Percentiles rank a stretch among this genome's conserved stretches.
Conservation (phyloP, 2,113 vertebrate genomes). For the Sakesphorus luctuosus region DNA sequence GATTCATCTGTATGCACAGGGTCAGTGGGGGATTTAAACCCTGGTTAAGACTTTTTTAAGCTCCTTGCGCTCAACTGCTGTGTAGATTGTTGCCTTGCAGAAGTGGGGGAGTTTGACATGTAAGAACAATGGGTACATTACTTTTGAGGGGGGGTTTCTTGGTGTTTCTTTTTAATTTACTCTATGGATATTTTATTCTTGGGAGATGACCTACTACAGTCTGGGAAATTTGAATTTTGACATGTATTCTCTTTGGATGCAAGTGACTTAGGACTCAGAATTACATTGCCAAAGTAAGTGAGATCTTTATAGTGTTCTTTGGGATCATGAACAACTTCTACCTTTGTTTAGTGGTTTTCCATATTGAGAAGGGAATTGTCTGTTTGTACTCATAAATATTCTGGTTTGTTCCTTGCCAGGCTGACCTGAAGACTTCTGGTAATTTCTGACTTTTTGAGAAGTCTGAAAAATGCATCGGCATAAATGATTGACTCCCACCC, state of each 20-base stretch:
- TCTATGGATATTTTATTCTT: neutral
- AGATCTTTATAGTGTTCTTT: neutral
- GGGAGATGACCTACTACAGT: neutral
- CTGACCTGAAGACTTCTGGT: neutral
- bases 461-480: neutral
- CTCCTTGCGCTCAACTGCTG: neutral
- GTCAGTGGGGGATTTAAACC: neutral
- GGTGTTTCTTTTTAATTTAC: neutral
- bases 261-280: neutral
- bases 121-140: neutral
- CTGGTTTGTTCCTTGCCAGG: neutral
- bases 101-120: neutral
- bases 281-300: neutral
- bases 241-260: neutral
- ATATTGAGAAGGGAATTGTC: neutral
- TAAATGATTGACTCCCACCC: neutral
- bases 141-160: neutral
- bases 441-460: neutral
- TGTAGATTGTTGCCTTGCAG: neutral
- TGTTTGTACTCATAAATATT: neutral
- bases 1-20: neutral
- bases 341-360: neutral
- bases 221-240: conserved; percentile 9
- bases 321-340: neutral
- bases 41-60: conserved; percentile 16